Conservation (phyloP, 1,140 invertebrate species). For the Drosophila paulistorum region DNA sequence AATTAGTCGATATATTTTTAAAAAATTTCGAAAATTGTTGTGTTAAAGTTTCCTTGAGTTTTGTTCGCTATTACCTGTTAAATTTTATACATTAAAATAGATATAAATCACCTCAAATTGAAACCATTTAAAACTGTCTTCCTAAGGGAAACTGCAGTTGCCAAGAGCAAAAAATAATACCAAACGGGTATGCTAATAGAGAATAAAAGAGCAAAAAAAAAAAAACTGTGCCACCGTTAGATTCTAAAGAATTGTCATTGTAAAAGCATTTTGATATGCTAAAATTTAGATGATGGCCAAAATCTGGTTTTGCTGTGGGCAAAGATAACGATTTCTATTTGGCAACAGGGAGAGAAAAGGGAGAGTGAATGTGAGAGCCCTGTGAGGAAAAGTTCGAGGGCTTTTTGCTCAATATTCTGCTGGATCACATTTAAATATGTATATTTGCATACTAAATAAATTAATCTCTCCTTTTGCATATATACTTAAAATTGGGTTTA, state of each 20-base stretch:
- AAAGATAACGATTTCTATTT: conserved; percentile 45
- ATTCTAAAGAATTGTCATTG: conserved; percentile 11
- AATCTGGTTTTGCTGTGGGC: conserved; percentile 1
- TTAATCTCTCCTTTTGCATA: conserved; percentile 46
- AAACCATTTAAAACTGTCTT: neutral
- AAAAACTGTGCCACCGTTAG: conserved; percentile 20
- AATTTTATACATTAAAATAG: neutral
- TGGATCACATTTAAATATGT: neutral
- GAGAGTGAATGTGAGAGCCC: conserved; percentile 3
- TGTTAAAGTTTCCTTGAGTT: neutral
- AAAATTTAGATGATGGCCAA: conserved; percentile 8
- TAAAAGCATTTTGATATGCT: conserved; percentile 7
- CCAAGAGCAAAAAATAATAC: conserved; percentile 1
- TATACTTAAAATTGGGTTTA: conserved; percentile 53
- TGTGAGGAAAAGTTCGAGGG: neutral
- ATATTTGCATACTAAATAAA: conserved; percentile 41
- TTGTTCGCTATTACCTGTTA: neutral
- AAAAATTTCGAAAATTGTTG: neutral
- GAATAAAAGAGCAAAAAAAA: too few relatives aligned
- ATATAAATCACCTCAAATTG: neutral
- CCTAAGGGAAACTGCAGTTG: conserved; percentile 18
- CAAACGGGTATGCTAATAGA: neutral
- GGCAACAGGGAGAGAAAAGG: conserved; percentile 7
- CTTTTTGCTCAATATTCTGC: conserved; percentile 29
- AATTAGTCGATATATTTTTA: neutral